A percentile compares a stretch with the other conserved stretches of the same genome.
phyloP scores from a whole-genome alignment of 37 sponge, comb jelly and placozoan genomes.

The Spongilla lacustris region DNA sequence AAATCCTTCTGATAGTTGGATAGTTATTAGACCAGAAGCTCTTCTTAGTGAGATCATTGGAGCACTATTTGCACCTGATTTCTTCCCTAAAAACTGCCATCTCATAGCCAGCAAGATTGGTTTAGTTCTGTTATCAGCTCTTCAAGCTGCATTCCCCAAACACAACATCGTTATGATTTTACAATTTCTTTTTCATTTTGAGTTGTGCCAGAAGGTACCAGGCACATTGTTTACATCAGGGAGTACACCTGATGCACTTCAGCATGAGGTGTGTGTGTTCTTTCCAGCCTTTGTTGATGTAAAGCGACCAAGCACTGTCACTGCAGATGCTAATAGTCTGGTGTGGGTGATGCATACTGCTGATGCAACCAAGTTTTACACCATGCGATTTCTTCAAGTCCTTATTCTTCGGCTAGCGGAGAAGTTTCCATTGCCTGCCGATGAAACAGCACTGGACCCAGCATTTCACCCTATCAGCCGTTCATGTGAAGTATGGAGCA shows the following conservation, averaged over 20 bases:
- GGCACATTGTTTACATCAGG: no score
- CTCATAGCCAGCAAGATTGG: conserved; percentile 4
- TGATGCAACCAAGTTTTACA: not conserved
- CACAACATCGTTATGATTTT: conserved; percentile 8
- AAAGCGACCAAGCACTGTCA: no score
- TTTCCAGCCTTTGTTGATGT: conserved; percentile 20
- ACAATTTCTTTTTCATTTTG: conserved; percentile 13
- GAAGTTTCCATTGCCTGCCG: conserved; percentile 11
- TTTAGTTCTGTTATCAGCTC: conserved; percentile 7
- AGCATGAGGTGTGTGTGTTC: conserved; percentile 1
- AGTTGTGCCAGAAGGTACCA: conserved; percentile 21
- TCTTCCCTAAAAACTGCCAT: not conserved
- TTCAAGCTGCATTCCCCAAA: not conserved
- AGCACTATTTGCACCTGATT: conserved; percentile 32
- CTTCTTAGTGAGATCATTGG: conserved; percentile 15
- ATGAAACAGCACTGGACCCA: no score
- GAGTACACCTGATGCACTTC: no score
- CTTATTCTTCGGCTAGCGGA: conserved; percentile 35
- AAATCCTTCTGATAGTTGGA: conserved; percentile 14
- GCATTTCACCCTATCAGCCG: not conserved
- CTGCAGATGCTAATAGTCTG: no score
- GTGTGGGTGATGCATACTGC: no score
- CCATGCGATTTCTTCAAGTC: conserved; percentile 36
- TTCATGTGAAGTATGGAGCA: conserved; percentile 21
- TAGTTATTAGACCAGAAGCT: conserved; percentile 10